phyloP scores from a whole-genome alignment of 2,113 vertebrate species.

The Isichthys henryi region DNA sequence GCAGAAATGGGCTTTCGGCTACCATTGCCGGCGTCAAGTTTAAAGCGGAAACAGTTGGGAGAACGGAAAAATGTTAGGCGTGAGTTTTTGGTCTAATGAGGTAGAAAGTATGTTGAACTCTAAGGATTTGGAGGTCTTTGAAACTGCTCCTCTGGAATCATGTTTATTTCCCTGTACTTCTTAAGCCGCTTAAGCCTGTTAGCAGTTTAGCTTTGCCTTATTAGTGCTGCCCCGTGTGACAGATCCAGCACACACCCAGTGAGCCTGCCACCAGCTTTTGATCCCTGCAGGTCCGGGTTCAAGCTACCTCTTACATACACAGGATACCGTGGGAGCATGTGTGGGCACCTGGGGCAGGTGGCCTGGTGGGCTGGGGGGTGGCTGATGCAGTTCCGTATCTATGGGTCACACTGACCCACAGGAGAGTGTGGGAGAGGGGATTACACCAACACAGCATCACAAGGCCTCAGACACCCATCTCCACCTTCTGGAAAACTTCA shows the following conservation, averaged over 20 bases:
- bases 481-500: not conserved
- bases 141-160: constrained; percentile 63
- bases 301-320: not conserved
- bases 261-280: not conserved
- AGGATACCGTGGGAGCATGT: not conserved
- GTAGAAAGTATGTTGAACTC: constrained; percentile 57
- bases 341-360: not conserved
- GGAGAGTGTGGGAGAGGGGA: not conserved
- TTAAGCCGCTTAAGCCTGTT: constrained; percentile 69
- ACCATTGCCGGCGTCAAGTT: not conserved
- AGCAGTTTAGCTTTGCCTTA: constrained; percentile 68
- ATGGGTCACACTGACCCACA: not conserved
- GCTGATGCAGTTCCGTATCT: not conserved
- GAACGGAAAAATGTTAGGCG: not conserved
- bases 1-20: not conserved
- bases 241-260: constrained; percentile 40
- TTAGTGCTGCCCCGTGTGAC: constrained; percentile 65
- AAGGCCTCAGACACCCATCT: not conserved
- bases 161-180: constrained; percentile 65
- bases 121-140: constrained; percentile 57
- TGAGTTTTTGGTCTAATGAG: constrained; percentile 33
- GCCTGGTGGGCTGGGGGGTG: not conserved
- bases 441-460: not conserved
- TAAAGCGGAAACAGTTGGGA: not conserved
- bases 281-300: not conserved